Evolutionary conservation across 2,797 vertebrate species (phyloP).

Genomic region (Melopsittacus undulatus): DNA sequence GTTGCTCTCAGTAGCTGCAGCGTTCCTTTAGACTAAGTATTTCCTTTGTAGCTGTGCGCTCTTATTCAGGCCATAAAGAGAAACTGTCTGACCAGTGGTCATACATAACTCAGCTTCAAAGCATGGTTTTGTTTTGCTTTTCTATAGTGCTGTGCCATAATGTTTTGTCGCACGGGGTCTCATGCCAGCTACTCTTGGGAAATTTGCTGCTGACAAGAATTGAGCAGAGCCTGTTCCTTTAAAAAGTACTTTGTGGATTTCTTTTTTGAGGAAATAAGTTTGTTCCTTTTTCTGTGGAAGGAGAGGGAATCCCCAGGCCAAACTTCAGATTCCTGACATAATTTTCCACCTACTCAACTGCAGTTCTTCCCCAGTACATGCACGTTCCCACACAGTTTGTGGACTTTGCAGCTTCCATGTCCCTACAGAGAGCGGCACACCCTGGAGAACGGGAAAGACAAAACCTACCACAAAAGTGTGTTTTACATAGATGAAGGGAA

Average conservation of each 20-base stretch:
- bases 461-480: neutral
- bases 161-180: neutral
- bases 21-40: neutral
- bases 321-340: conserved; percentile 31
- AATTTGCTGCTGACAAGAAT: neutral
- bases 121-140: neutral
- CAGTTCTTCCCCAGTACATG: neutral
- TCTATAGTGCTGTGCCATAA: neutral
- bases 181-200: neutral
- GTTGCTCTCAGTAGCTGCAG: neutral
- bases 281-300: neutral
- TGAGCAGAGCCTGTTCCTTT: neutral
- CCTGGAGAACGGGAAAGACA: neutral
- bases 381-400: neutral
- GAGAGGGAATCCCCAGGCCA: conserved; percentile 5
- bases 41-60: neutral
- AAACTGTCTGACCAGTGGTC: neutral
- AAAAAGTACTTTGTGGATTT: neutral
- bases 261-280: neutral
- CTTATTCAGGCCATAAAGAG: neutral
- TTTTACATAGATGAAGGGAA: neutral
- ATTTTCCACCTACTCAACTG: conserved; percentile 3
- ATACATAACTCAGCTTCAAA: neutral
- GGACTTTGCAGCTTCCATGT: neutral
- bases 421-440: neutral